Evolutionary conservation across 92 coral and sea anemone genomes (phyloP).

Genomic region (Epizoanthus fatuus): DNA sequence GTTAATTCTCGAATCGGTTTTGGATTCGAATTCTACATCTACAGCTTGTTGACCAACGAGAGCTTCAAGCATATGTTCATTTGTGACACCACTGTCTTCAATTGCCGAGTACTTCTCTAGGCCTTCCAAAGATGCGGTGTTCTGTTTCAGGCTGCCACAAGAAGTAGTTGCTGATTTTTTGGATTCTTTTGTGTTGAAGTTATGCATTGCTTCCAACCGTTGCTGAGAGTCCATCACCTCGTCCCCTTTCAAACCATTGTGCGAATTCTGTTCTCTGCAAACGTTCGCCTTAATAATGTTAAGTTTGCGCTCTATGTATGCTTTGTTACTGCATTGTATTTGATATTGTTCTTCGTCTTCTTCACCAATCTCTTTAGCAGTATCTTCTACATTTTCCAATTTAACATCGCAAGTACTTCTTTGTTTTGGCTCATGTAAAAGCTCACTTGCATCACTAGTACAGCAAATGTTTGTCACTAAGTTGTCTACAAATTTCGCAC

Average conservation of each 20-base stretch:
- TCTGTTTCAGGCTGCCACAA: not conserved
- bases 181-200: not conserved
- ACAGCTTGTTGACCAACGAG: not conserved
- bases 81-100: not conserved
- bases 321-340: not conserved
- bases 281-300: too few relatives aligned
- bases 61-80: not conserved
- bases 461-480: not conserved
- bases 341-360: not conserved
- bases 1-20: not conserved
- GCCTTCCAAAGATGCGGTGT: not conserved
- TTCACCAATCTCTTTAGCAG: not conserved
- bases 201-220: not conserved
- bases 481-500: too few relatives aligned
- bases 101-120: not conserved
- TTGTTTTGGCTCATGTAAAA: not conserved
- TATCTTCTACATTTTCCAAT: slow-evolving; percentile 6
- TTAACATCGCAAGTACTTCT: not conserved
- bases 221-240: not conserved
- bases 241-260: not conserved
- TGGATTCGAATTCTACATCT: not conserved
- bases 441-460: not conserved
- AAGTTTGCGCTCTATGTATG: too few relatives aligned
- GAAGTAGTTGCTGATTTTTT: not conserved
- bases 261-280: not conserved